These are phyloP conservation scores for Subanguina moxae DNA, from an alignment of 1,140 invertebrate species.

Conservation along the genomic window DNA sequence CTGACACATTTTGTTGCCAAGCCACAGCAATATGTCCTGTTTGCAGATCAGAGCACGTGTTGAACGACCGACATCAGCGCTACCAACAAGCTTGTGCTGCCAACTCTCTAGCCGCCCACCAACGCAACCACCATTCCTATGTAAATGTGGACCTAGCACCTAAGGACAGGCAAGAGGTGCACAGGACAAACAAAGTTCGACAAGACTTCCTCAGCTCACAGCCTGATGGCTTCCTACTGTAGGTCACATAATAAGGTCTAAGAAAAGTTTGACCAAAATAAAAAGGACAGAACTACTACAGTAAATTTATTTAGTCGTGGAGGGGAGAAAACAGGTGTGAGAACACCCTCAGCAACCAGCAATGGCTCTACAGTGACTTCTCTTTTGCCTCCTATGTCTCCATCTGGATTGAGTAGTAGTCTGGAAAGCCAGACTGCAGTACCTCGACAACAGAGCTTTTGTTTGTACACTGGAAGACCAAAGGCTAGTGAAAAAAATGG, in stretches of 20 bases:
- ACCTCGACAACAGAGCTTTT: background rate
- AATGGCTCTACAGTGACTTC: background rate
- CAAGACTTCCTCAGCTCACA: constrained; percentile 27
- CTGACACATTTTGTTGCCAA: background rate
- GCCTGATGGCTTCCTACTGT: constrained; percentile 21
- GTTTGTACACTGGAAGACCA: background rate
- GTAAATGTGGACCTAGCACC: constrained; percentile 43
- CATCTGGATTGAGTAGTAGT: background rate
- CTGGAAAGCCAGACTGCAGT: background rate
- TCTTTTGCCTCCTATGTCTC: background rate
- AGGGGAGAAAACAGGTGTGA: background rate
- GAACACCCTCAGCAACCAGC: background rate
- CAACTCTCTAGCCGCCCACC: constrained; percentile 5
- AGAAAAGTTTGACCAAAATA: too few relatives aligned
- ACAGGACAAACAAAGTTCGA: constrained; percentile 24
- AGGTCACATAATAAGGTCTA: too few relatives aligned
- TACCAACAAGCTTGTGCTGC: constrained; percentile 1
- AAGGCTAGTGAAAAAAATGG: background rate
- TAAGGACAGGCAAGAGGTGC: constrained; percentile 16
- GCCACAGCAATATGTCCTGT: background rate
- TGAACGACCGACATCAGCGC: background rate
- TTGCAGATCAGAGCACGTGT: constrained; percentile 27
- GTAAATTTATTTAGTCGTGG: background rate
- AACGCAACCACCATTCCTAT: constrained; percentile 38
- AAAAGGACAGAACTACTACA: background rate